Base-by-base conservation (phyloP, 2,888 invertebrate species). In the Strigamia maritima region DNA sequence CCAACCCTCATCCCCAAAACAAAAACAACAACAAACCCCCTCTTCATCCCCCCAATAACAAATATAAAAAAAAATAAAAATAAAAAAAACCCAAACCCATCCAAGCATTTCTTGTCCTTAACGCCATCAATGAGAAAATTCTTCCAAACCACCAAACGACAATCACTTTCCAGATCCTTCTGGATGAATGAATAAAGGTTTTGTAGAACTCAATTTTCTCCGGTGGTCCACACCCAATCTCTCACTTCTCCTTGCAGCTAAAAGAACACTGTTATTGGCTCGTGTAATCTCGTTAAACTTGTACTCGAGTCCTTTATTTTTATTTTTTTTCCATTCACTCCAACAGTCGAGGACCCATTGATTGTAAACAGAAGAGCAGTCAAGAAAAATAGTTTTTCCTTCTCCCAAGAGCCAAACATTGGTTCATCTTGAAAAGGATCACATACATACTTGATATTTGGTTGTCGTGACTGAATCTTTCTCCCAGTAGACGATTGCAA, bases 391-490 rank as follows among this genome's bases (percentile, higher is more conserved):
- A n/a, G 49, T 49, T 49, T 49, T n/a, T 2, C 4, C 40, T 40
- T 49, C 12, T 49, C 49, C 49, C 49, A 49, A 14, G 49, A 49
- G 49, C 8, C 49, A 49, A 49, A 49, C 49, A 49, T 31, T n/a
- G 49, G 4, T 49, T 49, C 49, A 49, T 49, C 49, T 49, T 49
- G 49, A 49, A 49, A 49, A 49, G 49, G 49, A 49, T 49, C 49
- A 49, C 49, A 49, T 49, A 31, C 7, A 10, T 10, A 49, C 49
- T 49, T 49, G 49, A 49, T 49, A 49, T 49, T 49, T 49, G 49
- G 49, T n/a, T 49, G 49, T 49, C 49, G 49, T 49, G 49, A 49
- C 49, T 49, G 49, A 49, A 49, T 49, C 49, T n/a, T 49, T 49
- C n/a, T 49, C 49, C 49, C 49, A n/a, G n/a, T 10, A n/a, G 49